These are phyloP conservation scores for Calameuta pallipes DNA, from an alignment of 2,888 invertebrate species.

Conservation along the genomic window DNA sequence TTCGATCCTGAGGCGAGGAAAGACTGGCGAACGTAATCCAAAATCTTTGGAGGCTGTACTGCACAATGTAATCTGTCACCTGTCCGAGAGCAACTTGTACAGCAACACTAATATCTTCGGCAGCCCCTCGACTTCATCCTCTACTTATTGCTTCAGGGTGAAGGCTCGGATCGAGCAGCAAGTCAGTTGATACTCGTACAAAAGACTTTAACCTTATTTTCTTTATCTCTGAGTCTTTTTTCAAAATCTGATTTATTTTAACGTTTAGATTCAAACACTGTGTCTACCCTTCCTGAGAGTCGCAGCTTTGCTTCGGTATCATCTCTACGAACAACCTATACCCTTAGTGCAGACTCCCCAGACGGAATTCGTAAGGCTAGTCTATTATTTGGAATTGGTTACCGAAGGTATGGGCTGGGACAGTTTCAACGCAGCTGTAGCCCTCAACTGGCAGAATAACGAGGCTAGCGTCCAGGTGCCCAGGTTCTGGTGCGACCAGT, in stretches of 20 bases:
- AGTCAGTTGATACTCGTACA: slow-evolving; percentile 20
- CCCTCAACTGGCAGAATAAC: slow-evolving; percentile 71
- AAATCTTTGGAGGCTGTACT: slow-evolving; percentile 50
- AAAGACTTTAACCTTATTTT: neutral
- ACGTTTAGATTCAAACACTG: slow-evolving; percentile 76
- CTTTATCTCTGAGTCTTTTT: slow-evolving; percentile 7
- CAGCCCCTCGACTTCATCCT: slow-evolving; percentile 38
- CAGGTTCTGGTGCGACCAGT: slow-evolving; percentile 77
- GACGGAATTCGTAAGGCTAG: slow-evolving; percentile 82
- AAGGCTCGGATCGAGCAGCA: slow-evolving; percentile 41
- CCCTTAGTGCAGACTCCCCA: slow-evolving; percentile 75
- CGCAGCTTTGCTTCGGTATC: slow-evolving; percentile 84
- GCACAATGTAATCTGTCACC: slow-evolving; percentile 50
- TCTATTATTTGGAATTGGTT: slow-evolving; percentile 82
- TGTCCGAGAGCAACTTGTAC: slow-evolving; percentile 52
- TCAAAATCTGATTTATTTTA: neutral
- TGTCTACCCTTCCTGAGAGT: slow-evolving; percentile 88
- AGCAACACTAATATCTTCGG: slow-evolving; percentile 22
- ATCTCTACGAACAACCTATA: slow-evolving; percentile 82
- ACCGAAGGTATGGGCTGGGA: slow-evolving; percentile 76
- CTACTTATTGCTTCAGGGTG: slow-evolving; percentile 27
- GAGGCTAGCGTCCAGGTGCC: slow-evolving; percentile 68
- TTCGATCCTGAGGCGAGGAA: slow-evolving; percentile 51
- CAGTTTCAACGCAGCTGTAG: slow-evolving; percentile 74
- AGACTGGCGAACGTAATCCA: slow-evolving; percentile 29